phyloP scores from a whole-genome alignment of 64 coral and sea anemone genomes.

The Pachyseris speciosa region DNA sequence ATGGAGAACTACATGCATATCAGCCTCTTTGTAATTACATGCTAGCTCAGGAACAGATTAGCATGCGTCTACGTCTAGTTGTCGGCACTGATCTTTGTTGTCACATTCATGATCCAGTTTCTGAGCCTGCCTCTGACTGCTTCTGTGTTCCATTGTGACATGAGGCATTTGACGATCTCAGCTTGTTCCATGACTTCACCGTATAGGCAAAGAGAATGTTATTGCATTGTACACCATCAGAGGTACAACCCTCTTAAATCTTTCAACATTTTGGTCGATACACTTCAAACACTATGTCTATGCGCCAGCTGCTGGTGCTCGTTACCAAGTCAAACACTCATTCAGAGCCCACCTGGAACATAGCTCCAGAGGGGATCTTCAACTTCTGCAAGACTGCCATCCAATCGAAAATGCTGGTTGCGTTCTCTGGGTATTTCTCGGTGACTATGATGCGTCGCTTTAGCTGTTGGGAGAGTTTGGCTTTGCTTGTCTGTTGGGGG shows the following conservation, averaged over 20 bases:
- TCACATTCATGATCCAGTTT: constrained; percentile 41
- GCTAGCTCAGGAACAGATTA: constrained; percentile 64
- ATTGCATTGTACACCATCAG: constrained; percentile 55
- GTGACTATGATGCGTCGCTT: not conserved
- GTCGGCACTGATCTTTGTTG: constrained; percentile 60
- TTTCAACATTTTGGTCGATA: constrained; percentile 74
- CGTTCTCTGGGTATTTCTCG: constrained; percentile 58
- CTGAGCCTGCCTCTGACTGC: constrained; percentile 65
- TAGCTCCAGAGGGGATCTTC: constrained; percentile 19
- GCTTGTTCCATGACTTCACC: constrained; percentile 67
- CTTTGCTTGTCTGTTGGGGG: constrained; percentile 60
- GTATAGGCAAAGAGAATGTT: constrained; percentile 58
- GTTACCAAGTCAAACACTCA: constrained; percentile 69
- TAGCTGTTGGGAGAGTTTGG: constrained; percentile 25
- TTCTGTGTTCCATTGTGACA: constrained; percentile 62
- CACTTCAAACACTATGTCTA: constrained; percentile 60
- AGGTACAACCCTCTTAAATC: constrained; percentile 31
- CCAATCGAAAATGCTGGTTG: constrained; percentile 52
- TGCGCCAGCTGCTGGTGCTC: constrained; percentile 36
- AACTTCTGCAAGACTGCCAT: constrained; percentile 21
- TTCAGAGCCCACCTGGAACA: constrained; percentile 33
- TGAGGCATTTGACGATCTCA: constrained; percentile 65
- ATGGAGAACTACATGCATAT: constrained; percentile 73
- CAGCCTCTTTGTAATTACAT: constrained; percentile 76
- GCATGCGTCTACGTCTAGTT: not conserved